phyloP scores from a whole-genome alignment of 2,888 invertebrate species.

The Philopedon plagiatum region DNA sequence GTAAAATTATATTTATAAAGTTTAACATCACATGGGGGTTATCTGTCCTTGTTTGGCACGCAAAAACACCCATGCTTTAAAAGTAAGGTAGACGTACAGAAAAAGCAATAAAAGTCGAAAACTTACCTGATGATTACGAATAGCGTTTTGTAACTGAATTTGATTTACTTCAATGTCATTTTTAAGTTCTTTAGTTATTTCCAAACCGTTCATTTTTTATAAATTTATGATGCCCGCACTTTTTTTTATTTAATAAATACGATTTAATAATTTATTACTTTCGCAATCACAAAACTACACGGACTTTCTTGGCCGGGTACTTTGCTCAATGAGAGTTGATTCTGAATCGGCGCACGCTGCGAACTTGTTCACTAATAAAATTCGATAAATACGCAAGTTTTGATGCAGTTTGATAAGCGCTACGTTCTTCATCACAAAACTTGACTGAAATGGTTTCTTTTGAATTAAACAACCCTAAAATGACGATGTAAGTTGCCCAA shows the following conservation, averaged over 20 bases:
- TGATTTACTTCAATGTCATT: conserved; percentile 65
- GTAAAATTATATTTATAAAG: conserved; percentile 1
- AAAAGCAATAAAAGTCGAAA: conserved; percentile 52
- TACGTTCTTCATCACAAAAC: conserved; percentile 4
- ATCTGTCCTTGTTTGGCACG: conserved; percentile 44
- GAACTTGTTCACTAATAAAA: conserved; percentile 45
- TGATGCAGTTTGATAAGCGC: conserved; percentile 33
- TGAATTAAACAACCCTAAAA: not conserved
- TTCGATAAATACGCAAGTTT: conserved; percentile 49
- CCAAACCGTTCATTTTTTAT: conserved; percentile 63
- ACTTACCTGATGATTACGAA: conserved; percentile 69
- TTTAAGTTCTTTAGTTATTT: conserved; percentile 66
- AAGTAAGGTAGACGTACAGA: conserved; percentile 52
- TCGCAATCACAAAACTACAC: conserved; percentile 48
- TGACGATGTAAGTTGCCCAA: not conserved
- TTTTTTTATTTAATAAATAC: conserved; percentile 6
- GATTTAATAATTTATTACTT: conserved; percentile 31
- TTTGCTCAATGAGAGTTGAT: conserved; percentile 48
- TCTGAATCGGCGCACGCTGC: conserved; percentile 54
- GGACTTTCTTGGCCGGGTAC: conserved; percentile 53
- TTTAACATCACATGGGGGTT: conserved; percentile 5
- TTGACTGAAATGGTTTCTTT: not conserved
- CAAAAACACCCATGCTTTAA: not conserved
- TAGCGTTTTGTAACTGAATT: conserved; percentile 66
- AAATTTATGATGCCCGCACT: conserved; percentile 3